phyloP scores from a whole-genome alignment of 2,113 vertebrate genomes.

The Poeciliopsis occidentalis region DNA sequence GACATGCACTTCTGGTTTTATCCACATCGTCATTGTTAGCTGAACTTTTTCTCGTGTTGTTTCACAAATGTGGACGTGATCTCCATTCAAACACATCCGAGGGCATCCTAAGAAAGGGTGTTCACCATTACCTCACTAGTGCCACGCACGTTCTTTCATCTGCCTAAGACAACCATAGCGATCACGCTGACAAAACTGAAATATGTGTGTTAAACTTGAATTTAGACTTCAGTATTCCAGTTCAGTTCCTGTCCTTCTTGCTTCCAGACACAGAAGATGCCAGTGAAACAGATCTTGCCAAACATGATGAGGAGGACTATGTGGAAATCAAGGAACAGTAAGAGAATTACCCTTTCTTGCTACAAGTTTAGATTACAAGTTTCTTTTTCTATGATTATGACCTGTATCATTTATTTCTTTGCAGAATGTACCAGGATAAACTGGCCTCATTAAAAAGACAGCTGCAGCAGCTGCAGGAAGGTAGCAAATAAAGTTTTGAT shows the following conservation, averaged over 20 bases:
- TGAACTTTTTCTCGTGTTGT: conserved; percentile 14
- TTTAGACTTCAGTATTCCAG: background rate
- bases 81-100: conserved; percentile 1
- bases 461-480: conserved; percentile 95
- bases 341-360: conserved; percentile 67
- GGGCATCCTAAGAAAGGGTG: conserved; percentile 31
- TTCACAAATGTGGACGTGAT: conserved; percentile 3
- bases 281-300: conserved; percentile 96
- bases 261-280: conserved; percentile 95
- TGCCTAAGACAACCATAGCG: background rate
- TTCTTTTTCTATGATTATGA: background rate
- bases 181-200: background rate
- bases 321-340: conserved; percentile 99
- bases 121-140: conserved; percentile 58
- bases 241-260: background rate
- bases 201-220: background rate
- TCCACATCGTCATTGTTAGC: background rate
- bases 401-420: conserved; percentile 26
- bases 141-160: conserved; percentile 59
- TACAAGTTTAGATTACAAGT: background rate
- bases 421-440: conserved; percentile 98
- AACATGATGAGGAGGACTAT: conserved; percentile 95
- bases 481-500: conserved; percentile 61
- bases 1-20: background rate
- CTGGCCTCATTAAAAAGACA: conserved; percentile 95